Evolutionary conservation across 2,888 invertebrate species (phyloP).

Genomic region (Mesorhabditis spiculigera): DNA sequence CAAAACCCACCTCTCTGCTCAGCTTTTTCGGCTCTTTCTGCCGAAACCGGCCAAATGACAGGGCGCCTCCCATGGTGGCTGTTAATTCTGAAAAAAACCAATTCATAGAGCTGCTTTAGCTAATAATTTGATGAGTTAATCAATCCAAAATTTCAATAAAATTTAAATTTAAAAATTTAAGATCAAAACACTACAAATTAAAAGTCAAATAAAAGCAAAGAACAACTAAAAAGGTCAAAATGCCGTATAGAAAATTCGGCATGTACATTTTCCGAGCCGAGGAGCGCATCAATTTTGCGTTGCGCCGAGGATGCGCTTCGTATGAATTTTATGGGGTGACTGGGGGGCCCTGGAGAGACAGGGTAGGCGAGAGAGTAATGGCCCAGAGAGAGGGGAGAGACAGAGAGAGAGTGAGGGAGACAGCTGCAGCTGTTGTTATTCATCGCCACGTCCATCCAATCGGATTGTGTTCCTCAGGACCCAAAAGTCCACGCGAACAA

Average conservation of each 20-base stretch:
- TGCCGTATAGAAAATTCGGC: no score
- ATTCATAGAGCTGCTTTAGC: not conserved
- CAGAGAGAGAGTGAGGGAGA: not conserved
- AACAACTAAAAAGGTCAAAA: not conserved
- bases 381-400: not conserved
- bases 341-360: not conserved
- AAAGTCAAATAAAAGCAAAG: not conserved
- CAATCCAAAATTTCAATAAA: not conserved
- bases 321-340: no score
- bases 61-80: not conserved
- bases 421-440: no score
- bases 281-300: no score
- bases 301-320: no score
- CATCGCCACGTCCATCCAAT: no score
- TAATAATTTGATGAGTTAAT: not conserved
- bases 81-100: not conserved
- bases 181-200: not conserved
- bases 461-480: no score
- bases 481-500: no score
- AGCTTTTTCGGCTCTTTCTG: not conserved
- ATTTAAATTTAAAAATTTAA: no score
- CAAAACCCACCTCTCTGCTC: slow-evolving; percentile 2
- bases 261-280: no score
- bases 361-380: not conserved
- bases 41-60: not conserved